Percentiles rank a stretch among this genome's conserved stretches.
phyloP scores from a whole-genome alignment of 2,888 invertebrate genomes.

The Epistrophe eligans region DNA sequence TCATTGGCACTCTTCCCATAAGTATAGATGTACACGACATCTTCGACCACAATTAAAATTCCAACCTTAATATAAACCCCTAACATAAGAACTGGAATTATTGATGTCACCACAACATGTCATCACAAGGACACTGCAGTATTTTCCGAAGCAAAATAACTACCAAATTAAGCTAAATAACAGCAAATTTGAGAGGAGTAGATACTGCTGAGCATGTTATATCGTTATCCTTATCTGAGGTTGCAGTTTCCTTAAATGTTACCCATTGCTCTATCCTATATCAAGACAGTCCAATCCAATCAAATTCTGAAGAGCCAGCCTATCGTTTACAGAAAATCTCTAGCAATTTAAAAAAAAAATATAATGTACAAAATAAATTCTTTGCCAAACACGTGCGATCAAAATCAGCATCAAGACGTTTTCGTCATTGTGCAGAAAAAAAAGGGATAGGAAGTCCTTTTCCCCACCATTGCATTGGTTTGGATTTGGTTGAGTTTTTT shows the following conservation, averaged over 20 bases:
- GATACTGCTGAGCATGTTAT: conserved; percentile 58
- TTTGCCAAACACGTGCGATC: conserved; percentile 74
- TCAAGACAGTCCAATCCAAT: conserved; percentile 6
- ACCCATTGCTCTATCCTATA: neutral
- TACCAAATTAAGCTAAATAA: conserved; percentile 38
- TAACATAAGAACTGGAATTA: conserved; percentile 22
- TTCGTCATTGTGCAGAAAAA: conserved; percentile 21
- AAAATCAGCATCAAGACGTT: conserved; percentile 65
- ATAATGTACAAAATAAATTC: conserved; percentile 35
- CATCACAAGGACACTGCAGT: conserved; percentile 69
- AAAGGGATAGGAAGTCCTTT: conserved; percentile 10
- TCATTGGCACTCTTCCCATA: conserved; percentile 37
- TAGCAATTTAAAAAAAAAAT: conserved; percentile 52
- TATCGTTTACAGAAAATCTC: conserved; percentile 70
- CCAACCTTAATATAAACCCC: conserved; percentile 9
- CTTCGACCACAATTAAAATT: conserved; percentile 61
- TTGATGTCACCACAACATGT: conserved; percentile 12
- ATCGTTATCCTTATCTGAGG: conserved; percentile 73
- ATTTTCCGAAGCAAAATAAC: conserved; percentile 41
- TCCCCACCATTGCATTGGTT: neutral
- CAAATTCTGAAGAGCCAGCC: conserved; percentile 55
- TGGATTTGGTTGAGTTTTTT: conserved; percentile 48
- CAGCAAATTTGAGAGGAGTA: conserved; percentile 31
- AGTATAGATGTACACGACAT: neutral
- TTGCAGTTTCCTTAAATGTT: conserved; percentile 62